Base-by-base conservation (phyloP, 1,140 invertebrate species). In the Cylas formicarius region DNA sequence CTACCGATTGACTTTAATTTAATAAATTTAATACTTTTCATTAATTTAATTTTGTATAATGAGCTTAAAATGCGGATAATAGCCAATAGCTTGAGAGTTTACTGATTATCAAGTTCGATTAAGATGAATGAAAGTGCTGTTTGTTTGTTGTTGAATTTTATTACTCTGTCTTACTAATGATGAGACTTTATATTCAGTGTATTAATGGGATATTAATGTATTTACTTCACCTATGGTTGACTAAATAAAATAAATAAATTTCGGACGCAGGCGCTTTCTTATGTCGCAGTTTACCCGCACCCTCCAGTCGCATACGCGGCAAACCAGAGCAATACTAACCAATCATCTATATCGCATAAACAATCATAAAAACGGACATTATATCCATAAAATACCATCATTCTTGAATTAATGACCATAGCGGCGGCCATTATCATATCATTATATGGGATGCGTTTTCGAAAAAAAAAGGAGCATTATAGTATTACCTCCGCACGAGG, bases 261-360 rank as follows among this genome's bases (percentile, higher is more conserved):
- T 48, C 31, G 45, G 36, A 43, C 26, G 39, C 46, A 42, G 41
- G 37, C 16, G n/a, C 40, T 9, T n/a, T n/a, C n/a, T n/a, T n/a
- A n/a, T n/a, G n/a, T n/a, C n/a, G n/a, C n/a, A n/a, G n/a, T n/a
- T n/a, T n/a, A n/a, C n/a, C n/a, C n/a, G n/a, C n/a, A n/a, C n/a
- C n/a, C n/a, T n/a, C n/a, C n/a, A n/a, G n/a, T n/a, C n/a, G n/a
- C n/a, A n/a, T n/a, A n/a, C n/a, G n/a, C n/a, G n/a, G 23, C 39
- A 35, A 28, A 44, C 31, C 40, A 34, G 23, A 33, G 52, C 57
- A 53, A 63, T 65, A 62, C 50, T 61, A 65, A 65, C 61, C 62
- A 65, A 65, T 65, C 62, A 65, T 65, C 51, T 63, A 58, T 62
- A 65, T 57, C 62, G 53, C 60, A 65, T 65, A 65, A 65, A 65